phyloP scores from a whole-genome alignment of 2,888 invertebrate genomes.

The Nymphalis c-album region DNA sequence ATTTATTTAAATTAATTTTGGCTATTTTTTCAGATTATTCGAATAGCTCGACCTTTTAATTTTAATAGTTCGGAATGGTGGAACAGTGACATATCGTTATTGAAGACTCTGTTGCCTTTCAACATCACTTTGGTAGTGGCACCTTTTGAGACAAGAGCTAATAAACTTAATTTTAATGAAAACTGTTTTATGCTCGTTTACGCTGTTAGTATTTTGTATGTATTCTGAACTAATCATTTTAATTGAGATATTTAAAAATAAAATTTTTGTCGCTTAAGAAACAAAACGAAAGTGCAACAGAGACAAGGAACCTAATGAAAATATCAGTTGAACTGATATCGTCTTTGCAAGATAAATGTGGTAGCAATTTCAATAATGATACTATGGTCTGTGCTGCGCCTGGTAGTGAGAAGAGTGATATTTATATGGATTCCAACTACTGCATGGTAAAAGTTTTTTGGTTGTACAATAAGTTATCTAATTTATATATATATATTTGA shows the following conservation, averaged over 20 bases:
- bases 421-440: conserved; percentile 49
- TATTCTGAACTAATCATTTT: not conserved
- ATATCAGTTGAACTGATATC: conserved; percentile 55
- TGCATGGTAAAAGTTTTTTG: conserved; percentile 53
- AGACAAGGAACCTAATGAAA: conserved; percentile 55
- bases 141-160: conserved; percentile 43
- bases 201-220: conserved; percentile 50
- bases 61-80: conserved; percentile 62
- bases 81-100: conserved; percentile 64
- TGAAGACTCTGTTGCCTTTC: conserved; percentile 57
- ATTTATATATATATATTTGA: not conserved
- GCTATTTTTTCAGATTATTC: conserved; percentile 54
- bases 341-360: conserved; percentile 52
- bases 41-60: conserved; percentile 63
- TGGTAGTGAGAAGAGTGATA: conserved; percentile 50
- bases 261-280: conserved; percentile 43
- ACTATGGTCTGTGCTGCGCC: conserved; percentile 62
- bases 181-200: conserved; percentile 64
- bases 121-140: conserved; percentile 54
- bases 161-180: conserved; percentile 41
- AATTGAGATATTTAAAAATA: not conserved
- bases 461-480: not conserved
- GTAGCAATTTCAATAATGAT: conserved; percentile 50
- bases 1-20: conserved; percentile 3
- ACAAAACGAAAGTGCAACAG: conserved; percentile 47